Evolutionary conservation across 1,140 invertebrate genomes (phyloP), one percentile per base, ranked within the genome.

Genomic region (Lordiphosa clarofinis): DNA sequence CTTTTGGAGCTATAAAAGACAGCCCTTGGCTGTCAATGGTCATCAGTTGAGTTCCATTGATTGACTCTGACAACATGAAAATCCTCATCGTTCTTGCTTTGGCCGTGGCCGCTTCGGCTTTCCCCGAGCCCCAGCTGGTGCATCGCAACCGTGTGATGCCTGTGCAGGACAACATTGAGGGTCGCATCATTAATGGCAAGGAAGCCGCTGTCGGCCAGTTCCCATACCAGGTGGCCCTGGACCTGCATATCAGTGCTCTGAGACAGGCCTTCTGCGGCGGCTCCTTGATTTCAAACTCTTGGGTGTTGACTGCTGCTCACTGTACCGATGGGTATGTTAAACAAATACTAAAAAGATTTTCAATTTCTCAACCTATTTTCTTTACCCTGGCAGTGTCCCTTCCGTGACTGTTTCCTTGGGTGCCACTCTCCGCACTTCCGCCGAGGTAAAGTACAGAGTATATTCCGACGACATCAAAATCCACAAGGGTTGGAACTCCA

Each of bases 261-360:
- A 55, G 50, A 19, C 66, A 60, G 4, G 63, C 73, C 60, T 88
- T 69, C 71, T 92, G 92, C 69, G 91, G 91, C 57, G 92, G 91
- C 7, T 90, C 90, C 7, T 62, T 92, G 21, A 90, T 92, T 37
- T 90, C 90, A 15, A 56, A 0, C 49, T 0, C 4, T 0, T 84
- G 61, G 58, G 69, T 84, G 1, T 21, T 84, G 56, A 84, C 78
- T 33, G 78, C 78, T 58, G 78, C 78, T 58, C 78, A 84, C 61
- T 84, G 78, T 61, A 78, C 73, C 54, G 78, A 84, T 31, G 42
- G 53, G 76, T 82, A 47, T 68, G 58, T 66, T 19, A 4, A 36
- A 0, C 0, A 4, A 38, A 12, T 31, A 15, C n/a, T n/a, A 8
- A 19, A 11, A 3, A 21, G 15, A 9, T 4, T 4, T 28, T 6